Evolutionary conservation across 2,888 invertebrate species (phyloP).

Genomic region (Vesta saturnalis): DNA sequence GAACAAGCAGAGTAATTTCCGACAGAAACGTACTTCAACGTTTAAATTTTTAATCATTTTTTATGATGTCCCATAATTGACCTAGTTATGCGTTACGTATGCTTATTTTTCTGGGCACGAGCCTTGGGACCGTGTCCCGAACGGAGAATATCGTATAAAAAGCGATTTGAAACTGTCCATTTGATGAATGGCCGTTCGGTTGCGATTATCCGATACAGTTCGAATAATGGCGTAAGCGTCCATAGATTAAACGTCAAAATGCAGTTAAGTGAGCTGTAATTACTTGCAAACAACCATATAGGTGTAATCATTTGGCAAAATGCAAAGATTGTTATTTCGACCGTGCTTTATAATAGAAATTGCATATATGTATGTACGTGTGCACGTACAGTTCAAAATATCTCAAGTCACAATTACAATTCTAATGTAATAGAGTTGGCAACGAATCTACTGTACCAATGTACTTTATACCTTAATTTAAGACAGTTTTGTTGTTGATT

Average conservation of each 20-base stretch:
- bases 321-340: conserved; percentile 25
- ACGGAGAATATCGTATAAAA: background rate
- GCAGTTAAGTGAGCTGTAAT: background rate
- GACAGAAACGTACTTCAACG: conserved; percentile 31
- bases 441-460: conserved; percentile 33
- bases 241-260: background rate
- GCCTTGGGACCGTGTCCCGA: background rate
- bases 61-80: conserved; percentile 30
- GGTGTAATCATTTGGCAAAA: conserved; percentile 17
- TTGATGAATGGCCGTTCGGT: background rate
- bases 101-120: background rate
- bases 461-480: conserved; percentile 39
- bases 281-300: conserved; percentile 14
- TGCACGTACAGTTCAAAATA: conserved; percentile 40
- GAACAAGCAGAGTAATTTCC: conserved; percentile 42
- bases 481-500: conserved; percentile 25
- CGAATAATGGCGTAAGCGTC: conserved; percentile 1
- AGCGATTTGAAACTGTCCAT: background rate
- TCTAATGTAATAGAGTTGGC: conserved; percentile 43
- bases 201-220: background rate
- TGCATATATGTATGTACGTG: conserved; percentile 28
- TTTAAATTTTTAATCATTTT: conserved; percentile 40
- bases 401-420: conserved; percentile 41
- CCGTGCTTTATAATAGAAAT: conserved; percentile 25
- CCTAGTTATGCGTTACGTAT: conserved; percentile 16